phyloP scores from a whole-genome alignment of 2,888 invertebrate species.

The Asteroscopus sphinx region DNA sequence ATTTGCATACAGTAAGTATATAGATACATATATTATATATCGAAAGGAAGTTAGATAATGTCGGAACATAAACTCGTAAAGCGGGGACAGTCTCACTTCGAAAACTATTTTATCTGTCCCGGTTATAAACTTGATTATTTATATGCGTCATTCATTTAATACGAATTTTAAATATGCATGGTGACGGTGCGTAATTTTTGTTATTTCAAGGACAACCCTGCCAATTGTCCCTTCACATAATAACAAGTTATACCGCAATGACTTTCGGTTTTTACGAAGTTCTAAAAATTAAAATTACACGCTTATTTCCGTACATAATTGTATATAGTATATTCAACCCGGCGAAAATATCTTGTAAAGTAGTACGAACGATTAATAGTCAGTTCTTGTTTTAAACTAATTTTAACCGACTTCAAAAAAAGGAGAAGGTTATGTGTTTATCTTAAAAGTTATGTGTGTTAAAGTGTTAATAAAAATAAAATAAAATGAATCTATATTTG shows the following conservation, averaged over 20 bases:
- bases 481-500: too few species aligned
- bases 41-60: constrained; percentile 39
- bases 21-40: constrained; percentile 1
- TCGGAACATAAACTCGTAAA: constrained; percentile 11
- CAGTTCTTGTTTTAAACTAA: too few species aligned
- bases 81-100: constrained; percentile 1
- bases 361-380: too few species aligned
- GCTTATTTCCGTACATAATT: neutral
- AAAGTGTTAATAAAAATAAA: too few species aligned
- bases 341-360: constrained; percentile 5
- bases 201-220: constrained; percentile 26
- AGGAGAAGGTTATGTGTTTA: too few species aligned
- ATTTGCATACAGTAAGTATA: neutral
- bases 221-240: constrained; percentile 16
- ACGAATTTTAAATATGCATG: too few species aligned
- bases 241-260: constrained; percentile 18
- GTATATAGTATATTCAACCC: neutral
- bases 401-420: too few species aligned
- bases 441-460: too few species aligned
- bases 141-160: constrained; percentile 21
- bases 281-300: neutral
- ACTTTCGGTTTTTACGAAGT: constrained; percentile 3
- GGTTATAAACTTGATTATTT: constrained; percentile 19
- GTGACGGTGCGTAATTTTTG: constrained; percentile 25
- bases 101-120: constrained; percentile 24